Base-by-base conservation (phyloP, 2,888 invertebrate genomes). In the Heliothis peltigera region DNA sequence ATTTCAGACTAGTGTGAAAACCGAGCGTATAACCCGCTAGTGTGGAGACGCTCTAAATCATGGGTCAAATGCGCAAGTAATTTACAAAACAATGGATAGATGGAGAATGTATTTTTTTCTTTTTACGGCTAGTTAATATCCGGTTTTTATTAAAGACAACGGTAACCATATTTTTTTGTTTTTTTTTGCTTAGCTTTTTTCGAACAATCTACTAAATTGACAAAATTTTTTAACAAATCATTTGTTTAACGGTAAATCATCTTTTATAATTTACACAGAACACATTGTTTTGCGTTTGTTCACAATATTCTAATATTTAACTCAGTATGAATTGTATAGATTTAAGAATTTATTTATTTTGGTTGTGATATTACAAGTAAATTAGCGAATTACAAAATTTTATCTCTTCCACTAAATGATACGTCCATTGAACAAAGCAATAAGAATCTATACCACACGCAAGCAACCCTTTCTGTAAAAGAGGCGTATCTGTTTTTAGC, bases 351-450 rank as follows among this genome's bases (percentile, higher is more conserved):
- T 62, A 79, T 80, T 80, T 70, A 80, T 77, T 81, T 81, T 70
- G 81, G 81, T 81, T 81, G 81, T 81, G 81, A 81, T 79, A 67
- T 74, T 77, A 77, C 63, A 64, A 66, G 64, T 73, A 64, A 72
- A 70, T 72, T 66, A 73, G 60, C 21, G 47, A 68, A 64, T 53
- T 64, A 65, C 68, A 49, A 63, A 77, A 67, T 67, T 71, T 21
- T 65, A 43, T 63, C 51, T 58, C 72, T 73, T 78, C 75, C 70
- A 75, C 2, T 68, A 63, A 65, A 46, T 64, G 39, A 47, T 51
- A 67, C 35, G 46, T 60, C 19, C 42, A 42, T 28, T 21, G 21
- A 49, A 15, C 44, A 25, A 47, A 44, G 7, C 8, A 43, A 35
- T 43, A 28, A 8, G 18, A 10, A 25, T 49, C 12, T 35, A 35